Evolutionary conservation across 1,140 invertebrate species (phyloP), one percentile per base, ranked within the genome.

Genomic region (Drosophila bocki): DNA sequence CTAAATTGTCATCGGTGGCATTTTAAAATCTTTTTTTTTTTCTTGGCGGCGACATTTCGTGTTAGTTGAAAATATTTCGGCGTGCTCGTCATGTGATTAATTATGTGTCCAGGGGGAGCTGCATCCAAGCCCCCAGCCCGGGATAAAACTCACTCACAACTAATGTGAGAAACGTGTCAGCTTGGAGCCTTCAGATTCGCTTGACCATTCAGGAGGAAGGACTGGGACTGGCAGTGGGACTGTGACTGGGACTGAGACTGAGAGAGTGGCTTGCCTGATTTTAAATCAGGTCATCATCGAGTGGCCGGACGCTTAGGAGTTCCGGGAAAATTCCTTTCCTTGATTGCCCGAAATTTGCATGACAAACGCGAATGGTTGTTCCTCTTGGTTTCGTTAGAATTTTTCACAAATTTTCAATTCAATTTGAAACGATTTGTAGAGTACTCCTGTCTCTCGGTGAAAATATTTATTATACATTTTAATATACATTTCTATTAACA

Each of bases 1-100:
- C 83, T 67, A 80, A 88, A 88, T 87, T 87, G 84, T 83, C 79
- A 64, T 79, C 83, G 69, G 79, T 69, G 81, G 75, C 54, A 86
- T 82, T 85, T 84, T 81, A 78, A 70, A 84, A 77, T 84, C 72
- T 69, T 78, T 77, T 81, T 63, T 64, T 42, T 17, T 7, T 12
- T 29, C 33, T 22, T 60, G 13, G 15, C 56, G 19, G 56, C 41
- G 45, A 74, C 19, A 74, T 75, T 75, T 75, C 42, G 42, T 57
- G 59, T 53, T 77, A 68, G 75, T 78, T 77, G 75, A 69, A 72
- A 77, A 78, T 78, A 60, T 77, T 77, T 68, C 56, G 54, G 56
- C 74, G 74, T 77, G 41, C 74, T 26, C 64, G 74, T 77, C 75
- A 77, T 56, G 74, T 78, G 75, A 78, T 78, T 78, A 78, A 78